These are phyloP conservation scores for Maniola hyperantus DNA, from an alignment of 2,888 invertebrate genomes.

Conservation along the genomic window DNA sequence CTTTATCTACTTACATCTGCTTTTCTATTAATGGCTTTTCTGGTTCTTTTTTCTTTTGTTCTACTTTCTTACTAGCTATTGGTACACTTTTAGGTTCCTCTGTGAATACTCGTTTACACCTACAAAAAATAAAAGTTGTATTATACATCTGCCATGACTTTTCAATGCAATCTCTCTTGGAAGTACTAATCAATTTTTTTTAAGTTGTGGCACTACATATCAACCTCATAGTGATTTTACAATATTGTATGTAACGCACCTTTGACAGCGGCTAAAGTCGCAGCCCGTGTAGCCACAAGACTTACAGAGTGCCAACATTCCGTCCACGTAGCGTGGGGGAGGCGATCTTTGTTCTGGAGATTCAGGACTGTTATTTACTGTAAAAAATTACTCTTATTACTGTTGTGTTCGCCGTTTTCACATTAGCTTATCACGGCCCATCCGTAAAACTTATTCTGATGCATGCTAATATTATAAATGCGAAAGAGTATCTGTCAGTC, in stretches of 20 bases:
- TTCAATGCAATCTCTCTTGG: no score
- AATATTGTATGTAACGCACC: conserved; percentile 56
- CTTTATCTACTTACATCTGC: conserved; percentile 59
- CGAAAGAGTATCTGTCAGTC: no score
- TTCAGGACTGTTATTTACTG: conserved; percentile 66
- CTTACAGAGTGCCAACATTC: conserved; percentile 90
- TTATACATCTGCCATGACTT: background rate
- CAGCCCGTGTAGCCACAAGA: conserved; percentile 90
- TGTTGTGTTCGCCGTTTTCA: background rate
- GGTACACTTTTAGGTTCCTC: conserved; percentile 86
- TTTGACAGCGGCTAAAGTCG: conserved; percentile 90
- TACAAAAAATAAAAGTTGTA: conserved; percentile 40
- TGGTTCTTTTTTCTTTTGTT: conserved; percentile 76
- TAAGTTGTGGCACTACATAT: no score
- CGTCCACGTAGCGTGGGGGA: conserved; percentile 85
- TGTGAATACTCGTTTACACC: conserved; percentile 87
- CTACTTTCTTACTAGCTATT: conserved; percentile 71
- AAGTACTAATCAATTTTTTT: no score
- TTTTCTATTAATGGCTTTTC: conserved; percentile 68
- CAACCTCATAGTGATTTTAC: no score
- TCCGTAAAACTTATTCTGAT: no score
- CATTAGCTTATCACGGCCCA: no score
- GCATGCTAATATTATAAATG: no score
- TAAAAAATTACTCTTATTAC: conserved; percentile 32
- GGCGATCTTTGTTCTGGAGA: conserved; percentile 82